Percentiles rank a stretch among this genome's conserved stretches.
Evolutionary conservation across 2,888 invertebrate species (phyloP).

Genomic region (Eudemis profundana): DNA sequence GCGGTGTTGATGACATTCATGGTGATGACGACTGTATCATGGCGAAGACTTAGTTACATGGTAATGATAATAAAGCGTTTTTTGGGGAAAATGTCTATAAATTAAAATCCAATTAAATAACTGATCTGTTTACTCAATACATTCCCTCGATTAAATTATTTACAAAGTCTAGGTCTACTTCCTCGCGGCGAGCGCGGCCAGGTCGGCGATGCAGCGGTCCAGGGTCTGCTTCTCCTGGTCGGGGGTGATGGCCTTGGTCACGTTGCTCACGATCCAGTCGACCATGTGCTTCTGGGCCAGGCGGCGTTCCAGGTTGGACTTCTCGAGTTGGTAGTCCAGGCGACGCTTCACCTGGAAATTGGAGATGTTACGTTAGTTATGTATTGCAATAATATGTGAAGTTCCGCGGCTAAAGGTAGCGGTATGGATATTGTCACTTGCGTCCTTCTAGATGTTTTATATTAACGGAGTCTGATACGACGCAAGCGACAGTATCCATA

Average conservation of each 20-base stretch:
- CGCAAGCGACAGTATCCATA: no score
- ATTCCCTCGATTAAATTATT: conserved; percentile 29
- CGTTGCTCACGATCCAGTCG: conserved; percentile 95
- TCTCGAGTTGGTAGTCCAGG: conserved; percentile 97
- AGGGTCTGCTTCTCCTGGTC: conserved; percentile 97
- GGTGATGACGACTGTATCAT: background rate
- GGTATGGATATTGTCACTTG: no score
- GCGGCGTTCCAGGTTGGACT: conserved; percentile 91
- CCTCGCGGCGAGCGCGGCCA: conserved; percentile 88
- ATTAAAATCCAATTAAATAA: conserved; percentile 20
- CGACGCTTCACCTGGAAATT: conserved; percentile 90
- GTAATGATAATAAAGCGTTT: no score
- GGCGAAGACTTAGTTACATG: no score
- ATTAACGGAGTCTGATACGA: no score
- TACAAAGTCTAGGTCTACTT: conserved; percentile 53
- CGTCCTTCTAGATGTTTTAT: no score
- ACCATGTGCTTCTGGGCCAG: conserved; percentile 97
- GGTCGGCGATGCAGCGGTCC: conserved; percentile 94
- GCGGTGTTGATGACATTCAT: background rate
- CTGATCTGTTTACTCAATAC: conserved; percentile 40
- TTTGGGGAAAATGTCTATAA: no score
- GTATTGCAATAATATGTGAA: background rate
- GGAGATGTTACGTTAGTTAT: background rate
- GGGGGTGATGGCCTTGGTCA: conserved; percentile 95
- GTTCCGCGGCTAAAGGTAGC: background rate